Evolutionary conservation across 1,140 invertebrate genomes (phyloP).

Genomic region (Lordiphosa stackelbergi): DNA sequence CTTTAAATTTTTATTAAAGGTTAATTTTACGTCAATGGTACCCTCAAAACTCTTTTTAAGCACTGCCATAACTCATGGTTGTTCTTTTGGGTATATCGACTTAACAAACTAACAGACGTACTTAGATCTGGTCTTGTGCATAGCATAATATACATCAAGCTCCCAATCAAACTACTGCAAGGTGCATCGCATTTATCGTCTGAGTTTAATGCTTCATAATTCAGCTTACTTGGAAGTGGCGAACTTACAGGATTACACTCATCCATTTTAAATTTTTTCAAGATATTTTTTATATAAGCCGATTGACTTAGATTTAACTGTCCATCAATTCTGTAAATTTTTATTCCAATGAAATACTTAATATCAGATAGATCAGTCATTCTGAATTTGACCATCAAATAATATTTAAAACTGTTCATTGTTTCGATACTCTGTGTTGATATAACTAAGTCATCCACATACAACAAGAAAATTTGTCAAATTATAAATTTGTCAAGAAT

Average conservation of each 20-base stretch:
- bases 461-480: neutral
- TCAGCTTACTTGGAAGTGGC: conserved; percentile 7
- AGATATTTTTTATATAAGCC: conserved; percentile 9
- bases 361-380: conserved; percentile 6
- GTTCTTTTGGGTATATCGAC: neutral
- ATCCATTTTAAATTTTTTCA: conserved; percentile 11
- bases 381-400: conserved; percentile 5
- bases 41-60: neutral
- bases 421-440: neutral
- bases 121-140: conserved; percentile 3
- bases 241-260: conserved; percentile 8
- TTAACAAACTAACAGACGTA: conserved; percentile 1
- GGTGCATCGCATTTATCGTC: conserved; percentile 7
- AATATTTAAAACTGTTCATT: conserved; percentile 3
- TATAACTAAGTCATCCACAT: conserved; percentile 1
- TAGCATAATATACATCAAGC: no score
- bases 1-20: neutral
- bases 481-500: neutral
- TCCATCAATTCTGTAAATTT: conserved; percentile 1
- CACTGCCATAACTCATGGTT: conserved; percentile 1
- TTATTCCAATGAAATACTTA: conserved; percentile 11
- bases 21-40: neutral
- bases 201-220: conserved; percentile 4
- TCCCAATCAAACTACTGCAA: neutral
- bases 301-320: conserved; percentile 14